Evolutionary conservation across 2,113 vertebrate genomes (phyloP).

Genomic region (Prunella fulvescens): DNA sequence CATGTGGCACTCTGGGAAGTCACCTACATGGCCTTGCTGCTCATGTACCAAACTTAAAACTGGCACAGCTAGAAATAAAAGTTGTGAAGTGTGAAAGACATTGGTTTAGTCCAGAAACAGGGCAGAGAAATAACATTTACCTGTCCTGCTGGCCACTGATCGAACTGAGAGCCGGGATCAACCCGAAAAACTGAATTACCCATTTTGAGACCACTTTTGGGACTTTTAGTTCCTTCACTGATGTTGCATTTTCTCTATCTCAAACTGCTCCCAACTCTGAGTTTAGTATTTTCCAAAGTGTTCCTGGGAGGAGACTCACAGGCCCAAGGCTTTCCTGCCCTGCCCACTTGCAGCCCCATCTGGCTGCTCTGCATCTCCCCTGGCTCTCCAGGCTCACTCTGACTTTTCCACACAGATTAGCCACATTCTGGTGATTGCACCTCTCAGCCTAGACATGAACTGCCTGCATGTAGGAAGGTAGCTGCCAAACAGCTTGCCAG

Average conservation of each 20-base stretch:
- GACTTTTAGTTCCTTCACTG: neutral
- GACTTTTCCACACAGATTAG: neutral
- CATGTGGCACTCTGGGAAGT: neutral
- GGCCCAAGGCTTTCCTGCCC: neutral
- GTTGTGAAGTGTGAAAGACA: neutral
- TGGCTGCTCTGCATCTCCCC: neutral
- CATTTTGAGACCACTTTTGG: neutral
- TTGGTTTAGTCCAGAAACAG: neutral
- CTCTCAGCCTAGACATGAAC: neutral
- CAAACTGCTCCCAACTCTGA: neutral
- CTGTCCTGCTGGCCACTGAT: neutral
- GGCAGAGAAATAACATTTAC: neutral
- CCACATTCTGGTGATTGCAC: neutral
- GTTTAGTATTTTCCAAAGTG: neutral
- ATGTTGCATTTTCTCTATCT: neutral
- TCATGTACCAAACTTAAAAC: neutral
- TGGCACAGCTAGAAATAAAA: neutral
- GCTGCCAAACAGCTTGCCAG: neutral
- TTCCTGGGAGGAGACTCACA: neutral
- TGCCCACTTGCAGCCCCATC: neutral
- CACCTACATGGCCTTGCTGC: neutral
- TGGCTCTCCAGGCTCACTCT: neutral
- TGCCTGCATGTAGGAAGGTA: neutral
- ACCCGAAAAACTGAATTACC: neutral
- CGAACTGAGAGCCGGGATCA: neutral